phyloP scores from a whole-genome alignment of 2,888 invertebrate genomes.

The Balanococcus diminutus region DNA sequence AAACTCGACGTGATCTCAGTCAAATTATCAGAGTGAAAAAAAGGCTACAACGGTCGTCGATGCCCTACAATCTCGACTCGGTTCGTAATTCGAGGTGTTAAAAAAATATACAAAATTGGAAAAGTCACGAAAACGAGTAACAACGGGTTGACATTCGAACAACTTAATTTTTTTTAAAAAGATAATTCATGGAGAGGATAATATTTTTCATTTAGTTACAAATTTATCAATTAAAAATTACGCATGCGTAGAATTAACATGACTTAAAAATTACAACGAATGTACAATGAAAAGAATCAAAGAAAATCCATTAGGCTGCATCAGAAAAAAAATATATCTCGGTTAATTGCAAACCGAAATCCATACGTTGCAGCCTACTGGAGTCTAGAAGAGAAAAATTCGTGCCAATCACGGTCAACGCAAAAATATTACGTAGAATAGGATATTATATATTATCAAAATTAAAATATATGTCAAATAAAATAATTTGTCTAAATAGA shows the following conservation, averaged over 20 bases:
- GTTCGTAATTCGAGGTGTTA: not conserved
- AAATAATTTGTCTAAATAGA: constrained; percentile 6
- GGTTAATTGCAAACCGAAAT: not conserved
- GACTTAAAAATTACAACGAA: constrained; percentile 31
- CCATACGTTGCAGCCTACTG: not conserved
- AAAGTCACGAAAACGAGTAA: not conserved
- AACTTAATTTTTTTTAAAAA: not conserved
- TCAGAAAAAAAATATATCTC: not conserved
- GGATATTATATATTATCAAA: not conserved
- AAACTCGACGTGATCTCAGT: not conserved
- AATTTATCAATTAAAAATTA: not conserved
- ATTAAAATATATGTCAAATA: not conserved
- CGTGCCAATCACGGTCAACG: not conserved
- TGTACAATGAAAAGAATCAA: not conserved
- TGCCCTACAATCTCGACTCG: not conserved
- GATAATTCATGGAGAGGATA: not conserved
- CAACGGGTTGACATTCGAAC: not conserved
- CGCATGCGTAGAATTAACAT: not conserved
- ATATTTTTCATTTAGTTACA: constrained; percentile 31
- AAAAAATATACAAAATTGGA: not conserved
- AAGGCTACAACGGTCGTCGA: not conserved
- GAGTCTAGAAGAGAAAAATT: not conserved
- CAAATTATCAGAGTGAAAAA: not conserved
- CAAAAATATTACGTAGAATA: not conserved
- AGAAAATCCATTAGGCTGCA: not conserved